Percentiles rank a stretch among this genome's conserved stretches.
These are phyloP conservation scores for Athrips mouffetella DNA, from an alignment of 2,888 invertebrate genomes.

Conservation along the genomic window DNA sequence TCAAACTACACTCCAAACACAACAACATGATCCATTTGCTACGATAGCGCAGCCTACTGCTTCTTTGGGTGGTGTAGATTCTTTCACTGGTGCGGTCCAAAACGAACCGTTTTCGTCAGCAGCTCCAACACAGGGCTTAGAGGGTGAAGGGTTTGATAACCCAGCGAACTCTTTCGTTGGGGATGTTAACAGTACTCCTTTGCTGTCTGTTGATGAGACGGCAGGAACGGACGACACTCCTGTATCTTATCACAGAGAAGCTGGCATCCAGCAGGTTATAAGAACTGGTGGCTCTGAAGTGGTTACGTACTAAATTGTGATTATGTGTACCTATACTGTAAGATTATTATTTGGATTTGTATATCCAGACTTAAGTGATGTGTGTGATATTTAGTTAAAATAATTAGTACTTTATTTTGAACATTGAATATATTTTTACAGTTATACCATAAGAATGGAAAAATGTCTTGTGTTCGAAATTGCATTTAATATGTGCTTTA, in stretches of 20 bases:
- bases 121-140: slow-evolving; percentile 37
- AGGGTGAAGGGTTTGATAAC: slow-evolving; percentile 44
- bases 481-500: too few species aligned
- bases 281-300: slow-evolving; percentile 60
- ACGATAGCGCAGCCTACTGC: slow-evolving; percentile 42
- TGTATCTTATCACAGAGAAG: slow-evolving; percentile 55
- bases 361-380: too few species aligned
- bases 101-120: slow-evolving; percentile 40
- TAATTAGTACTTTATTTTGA: too few species aligned
- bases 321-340: not conserved
- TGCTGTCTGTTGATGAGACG: slow-evolving; percentile 37
- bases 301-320: slow-evolving; percentile 44
- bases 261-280: slow-evolving; percentile 57
- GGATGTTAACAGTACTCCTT: slow-evolving; percentile 29
- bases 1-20: slow-evolving; percentile 39
- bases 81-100: slow-evolving; percentile 41
- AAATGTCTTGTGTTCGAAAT: too few species aligned
- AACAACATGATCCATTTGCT: slow-evolving; percentile 45
- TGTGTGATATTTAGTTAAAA: too few species aligned
- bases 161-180: slow-evolving; percentile 43
- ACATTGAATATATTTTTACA: too few species aligned
- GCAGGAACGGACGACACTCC: slow-evolving; percentile 44
- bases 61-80: slow-evolving; percentile 40
- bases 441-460: too few species aligned
- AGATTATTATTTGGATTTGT: too few species aligned